Evolutionary conservation across 2,888 invertebrate species (phyloP).

Genomic region (Hypomecis atomaria): DNA sequence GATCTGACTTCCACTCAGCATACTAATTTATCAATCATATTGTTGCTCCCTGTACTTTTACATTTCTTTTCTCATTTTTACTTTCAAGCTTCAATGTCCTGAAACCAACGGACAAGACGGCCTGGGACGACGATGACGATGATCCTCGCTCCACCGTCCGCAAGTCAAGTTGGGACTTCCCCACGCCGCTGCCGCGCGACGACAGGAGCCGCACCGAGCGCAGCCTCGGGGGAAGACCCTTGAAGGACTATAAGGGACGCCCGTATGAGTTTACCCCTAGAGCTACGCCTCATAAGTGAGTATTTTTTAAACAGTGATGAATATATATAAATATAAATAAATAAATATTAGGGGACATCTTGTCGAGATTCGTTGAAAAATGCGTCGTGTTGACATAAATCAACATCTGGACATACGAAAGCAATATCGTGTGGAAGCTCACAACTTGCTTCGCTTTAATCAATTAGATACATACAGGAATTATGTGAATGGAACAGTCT

Average conservation of each 20-base stretch:
- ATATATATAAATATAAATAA: too few species aligned
- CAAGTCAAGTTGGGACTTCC: slow-evolving; percentile 96
- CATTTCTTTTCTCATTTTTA: background rate
- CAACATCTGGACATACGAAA: too few species aligned
- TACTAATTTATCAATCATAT: too few species aligned
- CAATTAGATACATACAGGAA: too few species aligned
- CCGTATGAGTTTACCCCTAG: slow-evolving; percentile 89
- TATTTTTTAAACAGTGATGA: slow-evolving; percentile 24
- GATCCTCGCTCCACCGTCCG: slow-evolving; percentile 85
- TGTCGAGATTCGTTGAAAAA: too few species aligned
- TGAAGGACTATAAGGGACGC: slow-evolving; percentile 72
- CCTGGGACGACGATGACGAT: slow-evolving; percentile 93
- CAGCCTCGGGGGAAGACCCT: slow-evolving; percentile 49
- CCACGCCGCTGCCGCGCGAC: slow-evolving; percentile 89
- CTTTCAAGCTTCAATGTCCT: slow-evolving; percentile 70
- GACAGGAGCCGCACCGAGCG: slow-evolving; percentile 66
- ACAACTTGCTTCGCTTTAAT: too few species aligned
- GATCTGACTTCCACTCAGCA: too few species aligned
- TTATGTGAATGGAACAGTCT: too few species aligned
- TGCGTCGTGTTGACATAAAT: too few species aligned
- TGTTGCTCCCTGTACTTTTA: too few species aligned
- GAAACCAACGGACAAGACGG: slow-evolving; percentile 86
- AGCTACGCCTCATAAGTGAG: slow-evolving; percentile 93
- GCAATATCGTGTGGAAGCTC: too few species aligned
- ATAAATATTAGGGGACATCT: too few species aligned